phyloP scores from a whole-genome alignment of 2,113 vertebrate species.

The Lasiurus cinereus region DNA sequence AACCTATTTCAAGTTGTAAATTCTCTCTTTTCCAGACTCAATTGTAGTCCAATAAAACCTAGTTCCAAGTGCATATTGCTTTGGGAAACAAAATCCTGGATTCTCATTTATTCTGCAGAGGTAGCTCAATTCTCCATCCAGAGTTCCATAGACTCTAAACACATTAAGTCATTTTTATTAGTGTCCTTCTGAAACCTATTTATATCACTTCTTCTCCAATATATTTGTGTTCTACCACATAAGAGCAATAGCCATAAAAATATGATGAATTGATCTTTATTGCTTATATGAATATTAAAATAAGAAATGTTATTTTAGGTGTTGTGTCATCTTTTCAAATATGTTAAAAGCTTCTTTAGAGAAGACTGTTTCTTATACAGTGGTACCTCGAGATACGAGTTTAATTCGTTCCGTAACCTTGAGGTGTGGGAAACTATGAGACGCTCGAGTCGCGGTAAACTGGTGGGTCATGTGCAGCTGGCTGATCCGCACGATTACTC shows the following conservation, averaged over 20 bases:
- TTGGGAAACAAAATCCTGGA: neutral
- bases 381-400: too few species aligned
- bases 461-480: too few species aligned
- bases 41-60: neutral
- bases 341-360: neutral
- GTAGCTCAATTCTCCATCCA: neutral
- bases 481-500: too few species aligned
- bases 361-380: neutral
- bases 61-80: neutral
- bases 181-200: neutral
- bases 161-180: neutral
- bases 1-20: neutral
- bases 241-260: neutral
- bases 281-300: constrained; percentile 15
- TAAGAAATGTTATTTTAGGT: neutral
- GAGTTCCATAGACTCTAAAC: neutral
- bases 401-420: too few species aligned
- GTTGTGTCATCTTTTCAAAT: neutral
- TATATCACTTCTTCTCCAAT: neutral
- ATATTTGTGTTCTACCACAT: neutral
- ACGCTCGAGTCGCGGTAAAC: too few species aligned
- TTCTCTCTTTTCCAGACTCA: neutral
- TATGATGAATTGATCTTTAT: neutral
- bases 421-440: too few species aligned
- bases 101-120: neutral